These are phyloP conservation scores for Phymatocera aterrima DNA, from an alignment of 2,888 invertebrate species.

Conservation along the genomic window DNA sequence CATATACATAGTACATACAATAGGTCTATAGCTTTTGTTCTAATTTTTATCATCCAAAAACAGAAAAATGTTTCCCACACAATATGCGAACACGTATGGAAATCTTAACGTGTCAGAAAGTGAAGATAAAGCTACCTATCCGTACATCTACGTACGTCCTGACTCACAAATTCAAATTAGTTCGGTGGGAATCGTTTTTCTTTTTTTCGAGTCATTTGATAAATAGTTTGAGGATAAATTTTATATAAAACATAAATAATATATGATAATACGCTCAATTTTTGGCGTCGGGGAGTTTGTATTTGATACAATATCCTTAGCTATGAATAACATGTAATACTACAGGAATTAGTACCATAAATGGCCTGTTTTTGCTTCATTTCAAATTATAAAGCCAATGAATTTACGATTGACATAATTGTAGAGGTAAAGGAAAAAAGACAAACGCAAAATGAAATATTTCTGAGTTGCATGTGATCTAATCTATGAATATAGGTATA, in stretches of 20 bases:
- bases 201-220: slow-evolving; percentile 24
- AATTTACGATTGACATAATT: slow-evolving; percentile 8
- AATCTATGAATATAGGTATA: slow-evolving; percentile 33
- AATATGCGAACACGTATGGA: not conserved
- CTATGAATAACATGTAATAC: slow-evolving; percentile 21
- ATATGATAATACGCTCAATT: slow-evolving; percentile 43
- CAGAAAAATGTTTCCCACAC: slow-evolving; percentile 2
- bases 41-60: not conserved
- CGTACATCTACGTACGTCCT: not conserved
- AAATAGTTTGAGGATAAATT: slow-evolving; percentile 14
- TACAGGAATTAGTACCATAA: slow-evolving; percentile 24
- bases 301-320: slow-evolving; percentile 17
- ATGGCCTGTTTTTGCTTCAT: slow-evolving; percentile 20
- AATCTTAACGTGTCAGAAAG: slow-evolving; percentile 24
- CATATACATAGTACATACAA: not conserved
- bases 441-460: not conserved
- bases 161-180: not conserved
- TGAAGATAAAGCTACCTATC: not conserved
- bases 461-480: slow-evolving; percentile 45
- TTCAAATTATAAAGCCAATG: not conserved
- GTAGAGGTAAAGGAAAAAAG: not conserved
- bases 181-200: slow-evolving; percentile 1
- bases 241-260: not conserved
- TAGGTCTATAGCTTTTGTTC: not conserved
- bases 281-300: slow-evolving; percentile 8